A percentile compares a stretch with the other conserved stretches of the same genome.
phyloP scores from a whole-genome alignment of 2,888 invertebrate genomes.

The Trichacis sp. region DNA sequence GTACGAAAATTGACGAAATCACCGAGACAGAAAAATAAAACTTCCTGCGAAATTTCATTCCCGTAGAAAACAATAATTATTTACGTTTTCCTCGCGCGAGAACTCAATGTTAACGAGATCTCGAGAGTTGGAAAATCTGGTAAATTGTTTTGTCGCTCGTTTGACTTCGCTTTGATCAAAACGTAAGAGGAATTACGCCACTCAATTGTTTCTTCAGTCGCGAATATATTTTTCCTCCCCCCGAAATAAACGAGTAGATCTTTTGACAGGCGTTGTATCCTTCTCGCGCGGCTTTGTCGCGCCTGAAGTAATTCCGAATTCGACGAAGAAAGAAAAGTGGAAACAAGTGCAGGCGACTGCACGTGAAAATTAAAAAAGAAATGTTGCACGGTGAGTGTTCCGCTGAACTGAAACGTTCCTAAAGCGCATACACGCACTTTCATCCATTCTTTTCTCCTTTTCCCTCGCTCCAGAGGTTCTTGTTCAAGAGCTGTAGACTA shows the following conservation, averaged over 20 bases:
- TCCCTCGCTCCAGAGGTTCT: slow-evolving; percentile 21
- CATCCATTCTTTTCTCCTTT: slow-evolving; percentile 29
- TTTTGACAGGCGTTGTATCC: slow-evolving; percentile 17
- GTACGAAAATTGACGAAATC: too few relatives aligned
- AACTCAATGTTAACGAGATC: slow-evolving; percentile 7
- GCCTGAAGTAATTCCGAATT: slow-evolving; percentile 56
- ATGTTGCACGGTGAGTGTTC: slow-evolving; percentile 57
- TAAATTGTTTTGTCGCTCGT: too few relatives aligned
- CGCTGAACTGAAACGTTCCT: slow-evolving; percentile 23
- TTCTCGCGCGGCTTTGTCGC: slow-evolving; percentile 48
- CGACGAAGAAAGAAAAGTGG: slow-evolving; percentile 29
- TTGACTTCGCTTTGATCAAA: neutral
- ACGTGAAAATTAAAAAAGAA: slow-evolving; percentile 61
- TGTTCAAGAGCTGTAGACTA: slow-evolving; percentile 16
- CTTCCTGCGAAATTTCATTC: too few relatives aligned
- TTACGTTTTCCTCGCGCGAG: too few relatives aligned
- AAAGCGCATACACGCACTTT: slow-evolving; percentile 33
- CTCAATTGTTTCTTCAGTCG: neutral
- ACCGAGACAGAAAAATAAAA: too few relatives aligned
- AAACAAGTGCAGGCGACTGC: slow-evolving; percentile 54
- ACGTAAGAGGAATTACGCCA: slow-evolving; percentile 11
- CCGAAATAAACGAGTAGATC: slow-evolving; percentile 13
- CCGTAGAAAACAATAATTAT: too few relatives aligned
- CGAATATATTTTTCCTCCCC: slow-evolving; percentile 1
- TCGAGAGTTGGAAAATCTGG: neutral